phyloP scores from a whole-genome alignment of 2,797 vertebrate genomes.

The Catamblyrhynchus diadema region DNA sequence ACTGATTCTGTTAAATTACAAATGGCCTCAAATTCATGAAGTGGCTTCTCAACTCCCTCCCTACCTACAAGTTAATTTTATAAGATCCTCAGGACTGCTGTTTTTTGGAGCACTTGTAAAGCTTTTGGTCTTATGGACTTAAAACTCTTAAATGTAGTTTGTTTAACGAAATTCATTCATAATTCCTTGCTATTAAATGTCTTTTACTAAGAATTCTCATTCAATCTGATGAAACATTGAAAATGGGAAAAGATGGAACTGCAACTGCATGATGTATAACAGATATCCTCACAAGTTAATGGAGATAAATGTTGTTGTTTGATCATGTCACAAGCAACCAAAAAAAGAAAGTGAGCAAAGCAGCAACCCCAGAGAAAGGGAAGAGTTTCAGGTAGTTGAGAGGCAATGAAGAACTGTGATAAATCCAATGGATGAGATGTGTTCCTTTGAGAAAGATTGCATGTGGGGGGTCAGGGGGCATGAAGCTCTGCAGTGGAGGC shows the following conservation, averaged over 20 bases:
- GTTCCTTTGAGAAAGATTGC: neutral
- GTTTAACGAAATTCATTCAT: neutral
- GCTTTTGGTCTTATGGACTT: neutral
- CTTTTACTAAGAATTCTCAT: neutral
- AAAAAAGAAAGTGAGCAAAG: neutral
- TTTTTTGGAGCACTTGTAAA: neutral
- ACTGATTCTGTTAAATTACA: neutral
- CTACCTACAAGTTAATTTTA: neutral
- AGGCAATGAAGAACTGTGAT: neutral
- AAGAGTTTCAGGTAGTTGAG: neutral
- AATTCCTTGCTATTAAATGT: neutral
- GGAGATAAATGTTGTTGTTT: neutral
- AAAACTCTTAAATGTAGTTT: neutral
- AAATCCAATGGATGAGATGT: neutral
- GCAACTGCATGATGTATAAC: neutral
- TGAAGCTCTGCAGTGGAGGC: neutral
- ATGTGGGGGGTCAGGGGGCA: neutral
- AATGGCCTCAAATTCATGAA: neutral
- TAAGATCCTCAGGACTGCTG: neutral
- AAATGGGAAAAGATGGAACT: neutral
- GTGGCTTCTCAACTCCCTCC: neutral
- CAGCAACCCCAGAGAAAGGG: neutral
- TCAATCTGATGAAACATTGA: neutral
- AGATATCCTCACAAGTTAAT: neutral
- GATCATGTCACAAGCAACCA: neutral